These are phyloP conservation scores for Phoronis australis DNA, from an alignment of 2,888 invertebrate species.

Conservation along the genomic window DNA sequence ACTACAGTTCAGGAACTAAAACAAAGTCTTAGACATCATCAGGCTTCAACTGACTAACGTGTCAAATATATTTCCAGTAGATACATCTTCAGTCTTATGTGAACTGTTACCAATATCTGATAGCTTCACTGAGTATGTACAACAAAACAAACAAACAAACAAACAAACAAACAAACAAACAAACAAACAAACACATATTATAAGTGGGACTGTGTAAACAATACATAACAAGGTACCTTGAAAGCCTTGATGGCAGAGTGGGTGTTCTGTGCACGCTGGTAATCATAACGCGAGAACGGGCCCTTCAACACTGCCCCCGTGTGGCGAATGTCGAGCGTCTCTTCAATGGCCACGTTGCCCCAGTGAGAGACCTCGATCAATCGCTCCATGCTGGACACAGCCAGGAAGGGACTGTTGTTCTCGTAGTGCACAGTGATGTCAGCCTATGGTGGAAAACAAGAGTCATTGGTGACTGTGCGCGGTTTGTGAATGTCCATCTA, in stretches of 20 bases:
- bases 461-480: too few relatives aligned
- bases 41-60: too few relatives aligned
- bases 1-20: too few relatives aligned
- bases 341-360: constrained; percentile 98
- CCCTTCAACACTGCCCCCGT: constrained; percentile 90
- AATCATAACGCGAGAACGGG: constrained; percentile 94
- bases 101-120: background rate
- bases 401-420: constrained; percentile 92
- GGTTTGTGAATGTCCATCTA: too few relatives aligned
- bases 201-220: background rate
- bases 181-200: background rate
- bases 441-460: too few relatives aligned
- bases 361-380: constrained; percentile 95
- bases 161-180: background rate
- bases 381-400: constrained; percentile 80
- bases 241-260: constrained; percentile 87
- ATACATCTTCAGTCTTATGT: too few relatives aligned
- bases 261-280: constrained; percentile 84
- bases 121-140: background rate
- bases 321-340: constrained; percentile 84
- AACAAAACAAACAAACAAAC: background rate
- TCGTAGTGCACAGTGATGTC: constrained; percentile 83
- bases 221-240: constrained; percentile 58
- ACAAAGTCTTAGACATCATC: too few relatives aligned
- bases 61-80: too few relatives aligned